These are phyloP conservation scores for Sylvicola fuscatus DNA, from an alignment of 2,888 invertebrate species.

Conservation along the genomic window DNA sequence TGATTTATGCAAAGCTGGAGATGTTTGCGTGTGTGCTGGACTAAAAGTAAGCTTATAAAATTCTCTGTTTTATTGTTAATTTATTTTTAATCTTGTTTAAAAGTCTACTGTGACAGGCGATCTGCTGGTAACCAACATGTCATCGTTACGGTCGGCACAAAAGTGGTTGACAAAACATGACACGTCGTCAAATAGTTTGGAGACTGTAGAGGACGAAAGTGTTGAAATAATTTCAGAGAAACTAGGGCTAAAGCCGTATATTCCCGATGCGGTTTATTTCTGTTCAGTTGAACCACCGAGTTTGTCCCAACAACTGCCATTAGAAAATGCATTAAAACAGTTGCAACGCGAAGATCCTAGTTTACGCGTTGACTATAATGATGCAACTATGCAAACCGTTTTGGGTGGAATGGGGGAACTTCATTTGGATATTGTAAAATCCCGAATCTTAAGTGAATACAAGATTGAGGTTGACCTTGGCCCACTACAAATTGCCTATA, in stretches of 20 bases:
- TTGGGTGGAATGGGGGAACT: conserved; percentile 94
- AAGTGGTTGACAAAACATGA: conserved; percentile 18
- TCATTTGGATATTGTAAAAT: conserved; percentile 84
- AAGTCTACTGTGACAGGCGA: conserved; percentile 56
- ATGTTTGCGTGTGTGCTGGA: conserved; percentile 77
- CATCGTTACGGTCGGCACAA: conserved; percentile 36
- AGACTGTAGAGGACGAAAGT: conserved; percentile 16
- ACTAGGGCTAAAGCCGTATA: conserved; percentile 33
- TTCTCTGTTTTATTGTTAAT: background rate
- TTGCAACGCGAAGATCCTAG: conserved; percentile 85
- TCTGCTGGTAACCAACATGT: conserved; percentile 38
- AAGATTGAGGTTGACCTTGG: conserved; percentile 83
- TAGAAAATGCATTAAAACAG: conserved; percentile 64
- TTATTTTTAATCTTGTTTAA: conserved; percentile 1
- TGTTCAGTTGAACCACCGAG: conserved; percentile 90
- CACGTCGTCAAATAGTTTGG: conserved; percentile 7
- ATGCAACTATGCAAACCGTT: conserved; percentile 72
- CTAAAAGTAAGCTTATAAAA: conserved; percentile 39
- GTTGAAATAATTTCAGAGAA: background rate
- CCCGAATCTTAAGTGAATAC: conserved; percentile 71
- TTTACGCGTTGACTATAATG: conserved; percentile 48
- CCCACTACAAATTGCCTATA: conserved; percentile 78
- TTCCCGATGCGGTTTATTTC: conserved; percentile 92
- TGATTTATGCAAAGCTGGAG: conserved; percentile 42
- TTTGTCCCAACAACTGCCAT: conserved; percentile 42